Evolutionary conservation across 2,113 vertebrate species (phyloP).

Genomic region (Mirounga angustirostris): DNA sequence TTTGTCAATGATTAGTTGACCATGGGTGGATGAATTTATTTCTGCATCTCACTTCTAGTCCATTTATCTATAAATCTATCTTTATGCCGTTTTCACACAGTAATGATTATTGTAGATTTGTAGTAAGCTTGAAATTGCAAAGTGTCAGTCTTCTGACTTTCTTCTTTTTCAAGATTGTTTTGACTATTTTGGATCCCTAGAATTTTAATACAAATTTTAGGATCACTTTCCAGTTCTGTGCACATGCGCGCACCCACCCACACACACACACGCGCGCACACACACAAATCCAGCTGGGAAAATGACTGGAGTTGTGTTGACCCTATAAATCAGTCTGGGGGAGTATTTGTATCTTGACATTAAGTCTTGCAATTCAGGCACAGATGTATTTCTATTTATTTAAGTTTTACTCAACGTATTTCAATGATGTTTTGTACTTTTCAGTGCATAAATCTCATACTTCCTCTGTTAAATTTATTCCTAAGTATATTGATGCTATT

Average conservation of each 20-base stretch:
- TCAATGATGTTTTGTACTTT: background rate
- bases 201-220: background rate
- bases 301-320: background rate
- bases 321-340: background rate
- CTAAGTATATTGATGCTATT: background rate
- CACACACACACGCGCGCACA: background rate
- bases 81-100: background rate
- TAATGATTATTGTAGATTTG: background rate
- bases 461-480: background rate
- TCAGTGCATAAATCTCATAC: background rate
- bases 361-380: background rate
- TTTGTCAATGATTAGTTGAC: background rate
- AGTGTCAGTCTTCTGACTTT: background rate
- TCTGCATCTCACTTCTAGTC: background rate
- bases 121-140: background rate
- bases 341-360: background rate
- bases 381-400: background rate
- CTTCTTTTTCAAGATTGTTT: background rate
- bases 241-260: accelerated
- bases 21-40: background rate
- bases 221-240: background rate
- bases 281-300: background rate
- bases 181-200: background rate
- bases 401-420: background rate
- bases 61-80: background rate